A percentile compares a stretch with the other conserved stretches of the same genome.
phyloP scores from a whole-genome alignment of 2,113 vertebrate genomes.

The Toxostoma redivivum region DNA sequence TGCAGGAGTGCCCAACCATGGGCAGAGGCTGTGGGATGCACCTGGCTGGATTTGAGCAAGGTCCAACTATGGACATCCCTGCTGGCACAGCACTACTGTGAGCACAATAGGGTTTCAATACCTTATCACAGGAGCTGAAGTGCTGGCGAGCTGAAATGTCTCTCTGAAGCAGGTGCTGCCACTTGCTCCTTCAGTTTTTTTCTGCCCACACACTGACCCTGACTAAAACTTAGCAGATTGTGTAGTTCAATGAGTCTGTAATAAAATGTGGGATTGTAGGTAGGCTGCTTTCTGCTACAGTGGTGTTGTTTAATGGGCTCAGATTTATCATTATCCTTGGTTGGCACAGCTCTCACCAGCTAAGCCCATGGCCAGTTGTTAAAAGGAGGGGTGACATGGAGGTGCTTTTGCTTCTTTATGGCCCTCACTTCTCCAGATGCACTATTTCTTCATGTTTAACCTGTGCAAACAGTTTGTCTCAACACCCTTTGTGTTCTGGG shows the following conservation, averaged over 20 bases:
- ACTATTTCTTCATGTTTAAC: background rate
- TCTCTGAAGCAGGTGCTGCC: background rate
- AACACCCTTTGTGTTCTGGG: background rate
- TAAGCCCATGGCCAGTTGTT: background rate
- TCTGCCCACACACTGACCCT: background rate
- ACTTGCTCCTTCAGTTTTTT: background rate
- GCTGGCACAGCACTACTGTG: rapidly evolving
- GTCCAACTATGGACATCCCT: background rate
- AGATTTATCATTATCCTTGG: background rate
- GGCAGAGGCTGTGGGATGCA: background rate
- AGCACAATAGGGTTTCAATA: rapidly evolving
- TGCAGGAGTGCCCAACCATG: background rate
- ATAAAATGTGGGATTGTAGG: background rate
- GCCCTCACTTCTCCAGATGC: background rate
- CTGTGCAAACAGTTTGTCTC: background rate
- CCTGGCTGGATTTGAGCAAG: background rate
- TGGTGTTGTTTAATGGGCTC: background rate
- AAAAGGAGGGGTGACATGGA: background rate
- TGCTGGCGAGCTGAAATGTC: background rate
- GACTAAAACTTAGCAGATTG: background rate
- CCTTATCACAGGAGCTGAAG: background rate
- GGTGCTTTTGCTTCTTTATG: background rate
- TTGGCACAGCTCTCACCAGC: background rate
- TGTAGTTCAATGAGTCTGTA: background rate
- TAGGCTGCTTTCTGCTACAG: background rate